phyloP scores from a whole-genome alignment of 2,888 invertebrate species.

The Gari tellinella region DNA sequence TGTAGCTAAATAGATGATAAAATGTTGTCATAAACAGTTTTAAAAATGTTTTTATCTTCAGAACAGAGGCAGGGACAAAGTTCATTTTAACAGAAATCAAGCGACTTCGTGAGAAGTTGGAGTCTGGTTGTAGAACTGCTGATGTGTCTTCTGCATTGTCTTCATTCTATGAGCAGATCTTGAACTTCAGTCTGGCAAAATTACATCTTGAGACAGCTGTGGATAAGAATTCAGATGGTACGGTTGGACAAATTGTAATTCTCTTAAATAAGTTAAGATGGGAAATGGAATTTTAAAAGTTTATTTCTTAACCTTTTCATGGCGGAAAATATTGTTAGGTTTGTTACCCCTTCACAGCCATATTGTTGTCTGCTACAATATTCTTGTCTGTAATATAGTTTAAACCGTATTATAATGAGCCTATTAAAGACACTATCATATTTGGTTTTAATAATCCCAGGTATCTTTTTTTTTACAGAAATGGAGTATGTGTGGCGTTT shows the following conservation, averaged over 20 bases:
- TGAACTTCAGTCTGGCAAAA: slow-evolving; percentile 61
- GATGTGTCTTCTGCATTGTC: slow-evolving; percentile 67
- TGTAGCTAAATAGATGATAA: too few species aligned
- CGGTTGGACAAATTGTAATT: slow-evolving; percentile 7
- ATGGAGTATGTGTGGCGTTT: slow-evolving; percentile 66
- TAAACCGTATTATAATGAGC: too few species aligned
- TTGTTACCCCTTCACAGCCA: too few species aligned
- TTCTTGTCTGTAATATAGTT: too few species aligned
- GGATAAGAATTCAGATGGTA: slow-evolving; percentile 59
- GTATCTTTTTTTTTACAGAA: slow-evolving; percentile 49
- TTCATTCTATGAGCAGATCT: slow-evolving; percentile 70
- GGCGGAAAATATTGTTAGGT: too few species aligned
- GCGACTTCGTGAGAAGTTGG: slow-evolving; percentile 53
- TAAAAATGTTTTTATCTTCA: slow-evolving; percentile 24
- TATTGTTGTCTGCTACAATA: too few species aligned
- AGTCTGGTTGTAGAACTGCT: slow-evolving; percentile 33
- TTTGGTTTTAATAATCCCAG: too few species aligned
- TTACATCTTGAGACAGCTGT: slow-evolving; percentile 66
- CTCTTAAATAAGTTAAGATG: too few species aligned
- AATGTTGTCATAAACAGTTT: too few species aligned
- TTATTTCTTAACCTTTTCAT: too few species aligned
- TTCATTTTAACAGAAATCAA: slow-evolving; percentile 65
- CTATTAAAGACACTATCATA: too few species aligned
- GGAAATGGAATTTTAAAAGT: too few species aligned
- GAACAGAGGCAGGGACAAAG: slow-evolving; percentile 61